Evolutionary conservation across 2,888 invertebrate species (phyloP).

Genomic region (Phyllotreta cruciferae): DNA sequence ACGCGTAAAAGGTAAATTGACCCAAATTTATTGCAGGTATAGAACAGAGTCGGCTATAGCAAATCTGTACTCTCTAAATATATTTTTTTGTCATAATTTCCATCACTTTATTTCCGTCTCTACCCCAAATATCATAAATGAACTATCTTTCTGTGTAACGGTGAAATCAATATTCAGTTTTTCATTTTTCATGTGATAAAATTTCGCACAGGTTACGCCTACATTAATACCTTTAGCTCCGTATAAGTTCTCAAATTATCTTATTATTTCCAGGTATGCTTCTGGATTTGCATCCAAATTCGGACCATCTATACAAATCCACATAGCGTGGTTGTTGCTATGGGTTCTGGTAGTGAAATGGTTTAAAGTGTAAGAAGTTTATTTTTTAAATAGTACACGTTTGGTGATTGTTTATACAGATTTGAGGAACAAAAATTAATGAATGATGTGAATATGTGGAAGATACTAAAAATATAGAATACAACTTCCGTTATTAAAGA

Average conservation of each 20-base stretch:
- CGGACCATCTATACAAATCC: slow-evolving; percentile 9
- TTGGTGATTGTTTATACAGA: slow-evolving; percentile 18
- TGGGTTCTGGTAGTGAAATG: slow-evolving; percentile 29
- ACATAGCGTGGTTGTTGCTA: slow-evolving; percentile 29
- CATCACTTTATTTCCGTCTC: too few relatives aligned
- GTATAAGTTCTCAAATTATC: too few relatives aligned
- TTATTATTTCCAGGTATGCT: slow-evolving; percentile 15
- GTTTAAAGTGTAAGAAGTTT: slow-evolving; percentile 17
- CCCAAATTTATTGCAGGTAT: slow-evolving; percentile 25
- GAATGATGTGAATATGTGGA: slow-evolving; percentile 1
- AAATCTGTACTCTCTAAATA: too few relatives aligned
- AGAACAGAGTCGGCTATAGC: slow-evolving; percentile 4
- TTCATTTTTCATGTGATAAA: too few relatives aligned
- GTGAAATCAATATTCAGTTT: too few relatives aligned
- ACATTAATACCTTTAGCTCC: too few relatives aligned
- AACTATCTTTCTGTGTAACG: too few relatives aligned
- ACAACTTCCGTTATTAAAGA: slow-evolving; percentile 30
- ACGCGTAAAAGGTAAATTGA: slow-evolving; percentile 29
- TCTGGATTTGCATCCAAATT: slow-evolving; percentile 4
- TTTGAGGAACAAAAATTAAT: not conserved
- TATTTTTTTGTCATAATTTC: too few relatives aligned
- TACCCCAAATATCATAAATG: too few relatives aligned
- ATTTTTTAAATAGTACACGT: slow-evolving; percentile 12
- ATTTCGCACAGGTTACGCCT: too few relatives aligned
- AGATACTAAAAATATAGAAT: slow-evolving; percentile 23